phyloP scores from a whole-genome alignment of 2,113 vertebrate genomes.

The Reinhardtius hippoglossoides region DNA sequence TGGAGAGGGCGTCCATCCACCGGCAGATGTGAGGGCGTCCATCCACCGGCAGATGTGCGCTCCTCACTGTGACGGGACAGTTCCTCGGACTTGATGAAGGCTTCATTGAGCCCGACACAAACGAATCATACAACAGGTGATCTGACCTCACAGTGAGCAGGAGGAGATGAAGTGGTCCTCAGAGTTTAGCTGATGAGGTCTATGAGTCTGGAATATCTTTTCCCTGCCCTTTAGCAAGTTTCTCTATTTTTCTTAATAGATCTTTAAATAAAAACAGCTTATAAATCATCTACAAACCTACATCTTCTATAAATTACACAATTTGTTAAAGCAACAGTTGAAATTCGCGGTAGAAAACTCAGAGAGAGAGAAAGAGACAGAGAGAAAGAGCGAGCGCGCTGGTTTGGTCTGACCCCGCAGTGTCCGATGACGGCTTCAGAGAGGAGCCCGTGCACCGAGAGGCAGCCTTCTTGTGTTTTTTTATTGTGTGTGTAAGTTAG shows the following conservation, averaged over 20 bases:
- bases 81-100: neutral
- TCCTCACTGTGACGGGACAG: constrained; percentile 8
- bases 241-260: constrained; percentile 14
- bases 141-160: neutral
- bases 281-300: constrained; percentile 75
- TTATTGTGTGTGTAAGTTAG: constrained; percentile 20
- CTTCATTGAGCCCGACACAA: neutral
- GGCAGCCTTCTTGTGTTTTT: neutral
- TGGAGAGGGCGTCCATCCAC: too few relatives aligned
- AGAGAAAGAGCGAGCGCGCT: constrained; percentile 46
- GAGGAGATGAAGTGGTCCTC: constrained; percentile 7
- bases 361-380: constrained; percentile 34
- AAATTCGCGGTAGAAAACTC: constrained; percentile 71
- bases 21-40: constrained; percentile 15
- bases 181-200: constrained; percentile 1
- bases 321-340: constrained; percentile 47
- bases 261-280: constrained; percentile 75
- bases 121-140: constrained; percentile 1
- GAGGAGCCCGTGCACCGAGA: constrained; percentile 21
- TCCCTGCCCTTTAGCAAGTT: constrained; percentile 42
- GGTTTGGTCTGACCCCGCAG: constrained; percentile 33
- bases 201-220: constrained; percentile 27
- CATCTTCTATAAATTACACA: constrained; percentile 70
- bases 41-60: constrained; percentile 19
- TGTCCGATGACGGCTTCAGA: constrained; percentile 36